Percentiles rank a stretch among this genome's conserved stretches.
phyloP scores from a whole-genome alignment of 2,797 vertebrate species.

The Ptychobarbus kaznakovi region DNA sequence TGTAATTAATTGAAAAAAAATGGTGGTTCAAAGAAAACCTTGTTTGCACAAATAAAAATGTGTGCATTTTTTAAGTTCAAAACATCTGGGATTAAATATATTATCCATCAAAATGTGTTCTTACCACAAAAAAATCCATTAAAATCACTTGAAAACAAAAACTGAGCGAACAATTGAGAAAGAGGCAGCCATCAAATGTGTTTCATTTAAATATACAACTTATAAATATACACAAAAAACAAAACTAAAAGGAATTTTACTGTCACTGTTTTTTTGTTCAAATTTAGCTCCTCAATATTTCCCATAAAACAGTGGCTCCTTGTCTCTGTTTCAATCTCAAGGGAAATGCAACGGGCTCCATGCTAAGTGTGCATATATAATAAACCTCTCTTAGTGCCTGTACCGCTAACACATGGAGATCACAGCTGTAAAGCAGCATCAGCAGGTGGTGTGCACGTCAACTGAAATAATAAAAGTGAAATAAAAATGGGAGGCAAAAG shows the following conservation, averaged over 20 bases:
- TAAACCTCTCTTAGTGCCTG: slow-evolving; percentile 20
- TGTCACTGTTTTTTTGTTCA: neutral
- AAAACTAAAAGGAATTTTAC: neutral
- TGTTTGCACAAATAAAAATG: neutral
- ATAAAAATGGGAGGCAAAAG: neutral
- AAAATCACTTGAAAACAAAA: neutral
- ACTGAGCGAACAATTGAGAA: neutral
- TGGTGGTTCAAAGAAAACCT: neutral
- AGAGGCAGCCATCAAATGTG: neutral
- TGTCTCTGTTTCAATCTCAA: slow-evolving; percentile 34
- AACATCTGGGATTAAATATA: neutral
- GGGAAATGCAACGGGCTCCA: slow-evolving; percentile 33
- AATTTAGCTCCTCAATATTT: neutral
- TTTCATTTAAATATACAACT: neutral
- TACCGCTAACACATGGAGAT: slow-evolving; percentile 13
- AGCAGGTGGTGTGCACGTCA: slow-evolving; percentile 43
- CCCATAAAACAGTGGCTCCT: neutral
- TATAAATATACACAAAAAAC: neutral
- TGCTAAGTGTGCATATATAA: slow-evolving; percentile 26
- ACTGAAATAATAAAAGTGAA: slow-evolving; percentile 34
- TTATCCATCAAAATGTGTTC: neutral
- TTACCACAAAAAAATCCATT: neutral
- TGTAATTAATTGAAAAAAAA: neutral
- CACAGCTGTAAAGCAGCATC: slow-evolving; percentile 18
- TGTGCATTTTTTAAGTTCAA: neutral